These are phyloP conservation scores for Spatulosminthurus flaviceps DNA, from an alignment of 2,888 invertebrate species.

Conservation along the genomic window DNA sequence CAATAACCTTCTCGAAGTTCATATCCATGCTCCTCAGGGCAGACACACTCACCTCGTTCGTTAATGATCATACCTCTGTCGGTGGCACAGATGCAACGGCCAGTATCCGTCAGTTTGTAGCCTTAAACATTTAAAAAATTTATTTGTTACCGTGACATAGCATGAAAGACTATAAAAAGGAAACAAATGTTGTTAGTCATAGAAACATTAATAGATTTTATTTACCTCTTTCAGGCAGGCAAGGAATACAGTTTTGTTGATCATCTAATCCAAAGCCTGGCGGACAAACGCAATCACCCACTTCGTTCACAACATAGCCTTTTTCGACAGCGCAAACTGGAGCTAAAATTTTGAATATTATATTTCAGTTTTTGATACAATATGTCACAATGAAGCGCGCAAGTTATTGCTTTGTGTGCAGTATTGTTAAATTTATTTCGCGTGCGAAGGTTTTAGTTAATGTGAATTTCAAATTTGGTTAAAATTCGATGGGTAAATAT, in stretches of 20 bases:
- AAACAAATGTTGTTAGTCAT: neutral
- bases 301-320: conserved; percentile 74
- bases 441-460: no score
- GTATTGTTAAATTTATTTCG: neutral
- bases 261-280: conserved; percentile 80
- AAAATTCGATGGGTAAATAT: no score
- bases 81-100: conserved; percentile 83
- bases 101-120: conserved; percentile 78
- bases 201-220: no score
- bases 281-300: conserved; percentile 79
- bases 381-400: no score
- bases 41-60: conserved; percentile 79
- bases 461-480: no score
- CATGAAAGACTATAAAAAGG: no score
- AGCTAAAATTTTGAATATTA: conserved; percentile 66
- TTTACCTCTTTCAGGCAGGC: conserved; percentile 71
- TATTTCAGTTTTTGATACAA: no score
- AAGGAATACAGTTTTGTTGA: conserved; percentile 80
- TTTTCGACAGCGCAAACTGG: conserved; percentile 75
- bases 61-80: conserved; percentile 81
- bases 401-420: no score
- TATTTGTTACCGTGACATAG: no score
- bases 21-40: conserved; percentile 77
- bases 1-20: conserved; percentile 66
- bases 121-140: conserved; percentile 67